Percentiles rank a stretch among this genome's conserved stretches.
These are phyloP conservation scores for crab-eating macaque (Macaca fascicularis) DNA, from an alignment of 2,113 vertebrate species.

Conservation along the genomic window DNA sequence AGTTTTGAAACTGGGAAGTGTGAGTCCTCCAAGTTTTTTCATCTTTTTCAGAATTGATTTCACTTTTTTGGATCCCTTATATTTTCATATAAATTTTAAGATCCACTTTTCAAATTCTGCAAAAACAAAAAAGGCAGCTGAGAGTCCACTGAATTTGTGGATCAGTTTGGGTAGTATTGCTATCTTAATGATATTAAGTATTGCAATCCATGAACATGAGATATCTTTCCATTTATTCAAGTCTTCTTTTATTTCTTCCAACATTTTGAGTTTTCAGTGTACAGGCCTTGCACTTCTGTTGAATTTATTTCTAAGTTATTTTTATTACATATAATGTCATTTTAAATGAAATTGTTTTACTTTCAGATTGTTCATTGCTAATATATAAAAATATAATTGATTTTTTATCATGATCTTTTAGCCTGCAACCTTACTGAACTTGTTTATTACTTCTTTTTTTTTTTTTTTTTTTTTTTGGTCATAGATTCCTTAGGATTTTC, in stretches of 20 bases:
- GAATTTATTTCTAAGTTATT: not conserved
- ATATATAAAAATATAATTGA: not conserved
- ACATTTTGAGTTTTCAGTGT: not conserved
- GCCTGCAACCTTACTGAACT: not conserved
- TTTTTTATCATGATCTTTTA: not conserved
- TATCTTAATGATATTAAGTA: not conserved
- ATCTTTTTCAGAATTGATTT: conserved; percentile 9
- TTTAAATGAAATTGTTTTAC: not conserved
- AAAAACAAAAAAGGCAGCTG: not conserved
- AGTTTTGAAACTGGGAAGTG: not conserved
- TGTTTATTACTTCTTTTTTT: not conserved
- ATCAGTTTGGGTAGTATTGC: not conserved
- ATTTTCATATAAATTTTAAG: not conserved
- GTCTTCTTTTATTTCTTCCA: not conserved
- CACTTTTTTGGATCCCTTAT: not conserved
- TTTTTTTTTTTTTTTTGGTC: not conserved
- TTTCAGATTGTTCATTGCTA: not conserved
- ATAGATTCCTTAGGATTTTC: not conserved
- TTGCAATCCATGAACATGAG: not conserved
- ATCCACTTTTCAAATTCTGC: not conserved
- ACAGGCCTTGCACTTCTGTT: not conserved
- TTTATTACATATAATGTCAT: not conserved
- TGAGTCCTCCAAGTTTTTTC: not conserved
- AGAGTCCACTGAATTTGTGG: not conserved
- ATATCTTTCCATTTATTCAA: not conserved